Base-by-base conservation (phyloP, 1,140 invertebrate species). In the Calliphora vicina region DNA sequence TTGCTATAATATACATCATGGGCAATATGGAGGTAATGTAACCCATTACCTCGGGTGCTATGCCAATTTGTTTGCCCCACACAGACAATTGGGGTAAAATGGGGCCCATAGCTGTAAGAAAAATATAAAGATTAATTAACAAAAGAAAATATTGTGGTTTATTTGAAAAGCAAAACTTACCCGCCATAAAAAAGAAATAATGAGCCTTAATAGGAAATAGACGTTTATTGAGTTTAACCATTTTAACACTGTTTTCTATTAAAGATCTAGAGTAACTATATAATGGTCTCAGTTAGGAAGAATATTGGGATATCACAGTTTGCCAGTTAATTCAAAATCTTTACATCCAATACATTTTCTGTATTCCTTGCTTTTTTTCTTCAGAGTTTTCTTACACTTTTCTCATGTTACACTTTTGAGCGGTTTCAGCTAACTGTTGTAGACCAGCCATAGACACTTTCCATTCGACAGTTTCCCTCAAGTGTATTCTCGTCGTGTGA, bases 181-280 rank as follows among this genome's bases (percentile, higher is more conserved):
- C 94, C 86, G 94, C 94, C 93, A 96, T 95, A 85, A 96, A 96
- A 87, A 95, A 96, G 87, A 96, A 96, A 84, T 93, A 96, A 88
- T 96, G 95, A 1, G 93, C 93, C 91, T 96, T 96, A n/a, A 96
- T 92, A 10, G 95, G 95, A 88, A 96, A 85, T 67, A 95, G 91
- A 45, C 92, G 91, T 80, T 86, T 91, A 87, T 95, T 93, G n/a
- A 96, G 91, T 87, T 93, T 93, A 83, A 93, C 91, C 90, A 92
- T 93, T 89, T 91, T 91, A n/a, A n/a, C n/a, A n/a, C n/a, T n/a
- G n/a, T n/a, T n/a, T n/a, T n/a, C n/a, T n/a, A n/a, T n/a, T n/a
- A n/a, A n/a, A n/a, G n/a, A n/a, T n/a, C n/a, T n/a, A n/a, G n/a
- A n/a, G n/a, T n/a, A n/a, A n/a, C n/a, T n/a, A n/a, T n/a, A n/a